Percentiles rank a stretch among this genome's conserved stretches.
phyloP scores from a whole-genome alignment of 1,140 invertebrate species.

The Myzus persicae region DNA sequence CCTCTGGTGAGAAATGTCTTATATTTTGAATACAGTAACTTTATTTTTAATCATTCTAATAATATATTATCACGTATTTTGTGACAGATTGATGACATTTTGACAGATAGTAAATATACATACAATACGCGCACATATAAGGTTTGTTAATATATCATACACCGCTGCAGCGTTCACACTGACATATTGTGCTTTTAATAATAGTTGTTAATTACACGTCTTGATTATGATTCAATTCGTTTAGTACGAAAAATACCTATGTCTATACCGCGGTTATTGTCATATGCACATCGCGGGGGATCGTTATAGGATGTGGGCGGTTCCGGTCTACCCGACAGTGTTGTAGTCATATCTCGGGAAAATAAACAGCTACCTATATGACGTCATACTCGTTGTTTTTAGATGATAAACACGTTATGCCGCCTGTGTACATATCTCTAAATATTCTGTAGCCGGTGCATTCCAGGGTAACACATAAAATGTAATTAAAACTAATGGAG shows the following conservation, averaged over 20 bases:
- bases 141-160: not conserved
- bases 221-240: not conserved
- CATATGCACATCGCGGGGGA: not conserved
- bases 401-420: constrained; percentile 6
- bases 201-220: not conserved
- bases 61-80: no score
- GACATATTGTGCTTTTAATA: not conserved
- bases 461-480: not conserved
- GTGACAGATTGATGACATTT: no score
- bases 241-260: not conserved
- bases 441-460: not conserved
- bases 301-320: not conserved
- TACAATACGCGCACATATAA: not conserved
- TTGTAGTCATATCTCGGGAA: not conserved
- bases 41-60: not conserved
- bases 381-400: not conserved
- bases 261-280: not conserved
- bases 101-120: no score
- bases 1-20: not conserved
- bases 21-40: not conserved
- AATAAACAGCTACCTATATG: not conserved
- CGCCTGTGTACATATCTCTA: not conserved
- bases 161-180: not conserved
- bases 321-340: not conserved
- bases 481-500: constrained; percentile 37